phyloP scores from a whole-genome alignment of 1,140 invertebrate genomes.

The Leptoteleia sp. region DNA sequence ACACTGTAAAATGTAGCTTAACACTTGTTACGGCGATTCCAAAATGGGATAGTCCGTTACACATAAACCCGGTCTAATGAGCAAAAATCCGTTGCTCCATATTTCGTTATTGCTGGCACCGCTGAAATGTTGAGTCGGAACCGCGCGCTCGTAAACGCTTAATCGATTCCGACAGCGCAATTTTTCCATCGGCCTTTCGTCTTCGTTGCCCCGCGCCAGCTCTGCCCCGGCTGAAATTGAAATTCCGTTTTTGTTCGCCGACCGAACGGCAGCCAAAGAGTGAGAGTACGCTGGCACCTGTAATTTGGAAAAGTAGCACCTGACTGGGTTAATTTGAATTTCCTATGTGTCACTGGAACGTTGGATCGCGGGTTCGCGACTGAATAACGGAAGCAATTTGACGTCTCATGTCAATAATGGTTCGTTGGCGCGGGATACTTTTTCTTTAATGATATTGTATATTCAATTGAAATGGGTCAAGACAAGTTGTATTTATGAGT shows the following conservation, averaged over 20 bases:
- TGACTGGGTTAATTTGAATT: conserved; percentile 30
- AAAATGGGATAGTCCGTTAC: conserved; percentile 33
- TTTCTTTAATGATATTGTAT: too few species aligned
- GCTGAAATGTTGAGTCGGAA: not conserved
- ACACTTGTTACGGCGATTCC: conserved; percentile 28
- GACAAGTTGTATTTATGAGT: too few species aligned
- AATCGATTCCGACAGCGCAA: conserved; percentile 5
- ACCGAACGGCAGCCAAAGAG: conserved; percentile 20
- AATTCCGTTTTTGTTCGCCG: conserved; percentile 19
- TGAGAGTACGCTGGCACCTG: conserved; percentile 6
- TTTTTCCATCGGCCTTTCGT: conserved; percentile 12
- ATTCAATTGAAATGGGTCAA: too few species aligned
- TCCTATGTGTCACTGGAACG: conserved; percentile 37
- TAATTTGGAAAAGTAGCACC: conserved; percentile 29
- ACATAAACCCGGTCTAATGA: conserved; percentile 29
- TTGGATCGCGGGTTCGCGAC: not conserved
- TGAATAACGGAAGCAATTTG: conserved; percentile 33
- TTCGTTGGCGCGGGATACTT: too few species aligned
- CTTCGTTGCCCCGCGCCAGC: conserved; percentile 3
- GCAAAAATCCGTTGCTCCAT: conserved; percentile 19
- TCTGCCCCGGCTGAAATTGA: conserved; percentile 32
- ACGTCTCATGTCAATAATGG: too few species aligned
- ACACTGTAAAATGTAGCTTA: conserved; percentile 26
- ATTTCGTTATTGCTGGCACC: not conserved
- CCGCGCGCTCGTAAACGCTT: not conserved